These are phyloP conservation scores for Oopsacas minuta DNA, from an alignment of 37 sponge, comb jelly and placozoan species.

Conservation along the genomic window DNA sequence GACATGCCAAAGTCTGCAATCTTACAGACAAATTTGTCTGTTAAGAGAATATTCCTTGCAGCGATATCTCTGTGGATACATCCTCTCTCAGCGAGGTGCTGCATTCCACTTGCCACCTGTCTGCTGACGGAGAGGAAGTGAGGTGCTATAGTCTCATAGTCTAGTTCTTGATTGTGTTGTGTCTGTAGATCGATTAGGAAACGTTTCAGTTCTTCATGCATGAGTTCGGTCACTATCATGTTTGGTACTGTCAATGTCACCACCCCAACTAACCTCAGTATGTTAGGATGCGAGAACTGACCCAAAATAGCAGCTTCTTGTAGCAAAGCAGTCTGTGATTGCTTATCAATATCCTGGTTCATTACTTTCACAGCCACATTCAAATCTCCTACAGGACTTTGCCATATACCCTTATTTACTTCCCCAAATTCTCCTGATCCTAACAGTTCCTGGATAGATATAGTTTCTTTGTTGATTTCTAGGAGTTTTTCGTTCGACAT, in stretches of 20 bases:
- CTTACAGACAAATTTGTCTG: conserved; percentile 40
- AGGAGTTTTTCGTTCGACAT: background rate
- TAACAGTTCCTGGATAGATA: background rate
- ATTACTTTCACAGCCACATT: background rate
- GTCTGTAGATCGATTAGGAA: background rate
- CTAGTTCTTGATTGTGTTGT: background rate
- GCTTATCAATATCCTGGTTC: background rate
- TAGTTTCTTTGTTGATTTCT: background rate
- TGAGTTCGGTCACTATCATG: conserved; percentile 7
- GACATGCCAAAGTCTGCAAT: conserved; percentile 22
- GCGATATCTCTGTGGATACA: conserved; percentile 58
- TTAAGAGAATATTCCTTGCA: conserved; percentile 44
- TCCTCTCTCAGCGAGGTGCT: conserved; percentile 34
- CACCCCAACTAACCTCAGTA: background rate
- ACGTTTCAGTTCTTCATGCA: background rate
- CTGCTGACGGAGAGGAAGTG: conserved; percentile 30
- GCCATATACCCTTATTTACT: background rate
- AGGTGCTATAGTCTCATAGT: background rate
- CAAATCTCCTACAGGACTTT: background rate
- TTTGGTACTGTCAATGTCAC: background rate
- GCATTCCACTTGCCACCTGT: conserved; percentile 46
- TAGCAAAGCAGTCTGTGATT: background rate
- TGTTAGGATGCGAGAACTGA: conserved; percentile 10
- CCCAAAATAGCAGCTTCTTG: conserved; percentile 3
- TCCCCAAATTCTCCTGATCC: background rate